These are phyloP conservation scores for Pseudolaguvia tuberculata DNA, from an alignment of 2,113 vertebrate species.

Conservation along the genomic window DNA sequence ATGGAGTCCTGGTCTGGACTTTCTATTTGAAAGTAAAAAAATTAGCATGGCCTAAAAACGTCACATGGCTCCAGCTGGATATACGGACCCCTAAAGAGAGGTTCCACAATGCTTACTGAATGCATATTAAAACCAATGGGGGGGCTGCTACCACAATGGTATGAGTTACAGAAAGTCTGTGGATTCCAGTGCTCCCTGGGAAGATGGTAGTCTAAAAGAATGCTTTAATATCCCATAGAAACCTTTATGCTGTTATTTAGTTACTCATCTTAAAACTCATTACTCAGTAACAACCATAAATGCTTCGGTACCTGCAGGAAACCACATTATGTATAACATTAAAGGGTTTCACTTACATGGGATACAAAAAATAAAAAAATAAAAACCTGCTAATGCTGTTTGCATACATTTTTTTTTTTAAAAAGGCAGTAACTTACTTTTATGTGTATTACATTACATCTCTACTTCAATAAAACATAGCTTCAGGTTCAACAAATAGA, in stretches of 20 bases:
- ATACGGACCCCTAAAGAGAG: slow-evolving; percentile 28
- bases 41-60: slow-evolving; percentile 55
- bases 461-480: neutral
- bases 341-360: neutral
- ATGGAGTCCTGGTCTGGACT: slow-evolving; percentile 58
- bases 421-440: neutral
- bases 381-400: neutral
- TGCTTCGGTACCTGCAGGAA: neutral
- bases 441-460: too few species aligned
- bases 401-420: neutral
- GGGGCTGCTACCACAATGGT: neutral
- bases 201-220: neutral
- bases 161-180: slow-evolving; percentile 6
- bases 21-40: slow-evolving; percentile 62
- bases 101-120: slow-evolving; percentile 28
- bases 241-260: slow-evolving; percentile 4
- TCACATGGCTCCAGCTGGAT: slow-evolving; percentile 40
- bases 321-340: neutral
- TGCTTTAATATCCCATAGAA: neutral
- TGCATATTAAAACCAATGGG: slow-evolving; percentile 26
- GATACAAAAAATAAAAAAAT: neutral
- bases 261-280: slow-evolving; percentile 2
- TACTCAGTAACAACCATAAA: neutral
- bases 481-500: neutral
- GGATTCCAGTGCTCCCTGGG: slow-evolving; percentile 7